Evolutionary conservation across 2,888 invertebrate species (phyloP).

Genomic region (Hipparchia semele): DNA sequence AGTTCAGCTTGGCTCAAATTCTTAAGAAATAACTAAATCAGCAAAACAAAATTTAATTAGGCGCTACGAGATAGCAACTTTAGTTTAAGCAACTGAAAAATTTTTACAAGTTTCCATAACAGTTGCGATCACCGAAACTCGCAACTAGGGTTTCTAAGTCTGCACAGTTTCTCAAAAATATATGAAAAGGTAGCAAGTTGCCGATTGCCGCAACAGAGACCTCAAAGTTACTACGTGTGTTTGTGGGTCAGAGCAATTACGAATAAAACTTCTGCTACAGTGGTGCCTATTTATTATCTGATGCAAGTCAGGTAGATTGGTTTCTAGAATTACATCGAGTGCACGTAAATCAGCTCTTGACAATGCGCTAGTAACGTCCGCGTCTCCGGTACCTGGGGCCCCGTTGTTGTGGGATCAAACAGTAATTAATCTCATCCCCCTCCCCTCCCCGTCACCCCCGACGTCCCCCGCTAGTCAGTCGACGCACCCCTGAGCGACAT

Average conservation of each 20-base stretch:
- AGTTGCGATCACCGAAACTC: too few relatives aligned
- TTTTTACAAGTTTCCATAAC: neutral
- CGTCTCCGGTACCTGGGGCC: constrained; percentile 60
- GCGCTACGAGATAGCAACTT: too few relatives aligned
- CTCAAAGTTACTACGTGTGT: too few relatives aligned
- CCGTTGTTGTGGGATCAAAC: constrained; percentile 65
- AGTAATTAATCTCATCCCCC: constrained; percentile 72
- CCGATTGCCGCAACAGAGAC: too few relatives aligned
- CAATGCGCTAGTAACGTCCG: constrained; percentile 45
- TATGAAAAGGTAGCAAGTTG: too few relatives aligned
- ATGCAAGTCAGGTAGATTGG: constrained; percentile 5
- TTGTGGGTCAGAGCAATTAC: too few relatives aligned
- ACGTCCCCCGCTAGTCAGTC: constrained; percentile 14
- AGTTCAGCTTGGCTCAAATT: too few relatives aligned
- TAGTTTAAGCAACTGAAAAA: too few relatives aligned
- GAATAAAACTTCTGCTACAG: too few relatives aligned
- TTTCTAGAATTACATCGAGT: neutral
- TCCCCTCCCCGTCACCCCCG: constrained; percentile 34
- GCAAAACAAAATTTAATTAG: neutral
- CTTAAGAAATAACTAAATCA: neutral
- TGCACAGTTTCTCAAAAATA: too few relatives aligned
- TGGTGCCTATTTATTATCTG: neutral
- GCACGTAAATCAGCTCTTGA: constrained; percentile 55
- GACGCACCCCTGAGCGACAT: constrained; percentile 49
- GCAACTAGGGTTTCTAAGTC: too few relatives aligned